Evolutionary conservation across 2,797 vertebrate genomes (phyloP), one percentile per base, ranked within the genome.

Genomic region (Cacajao melanocephalus): DNA sequence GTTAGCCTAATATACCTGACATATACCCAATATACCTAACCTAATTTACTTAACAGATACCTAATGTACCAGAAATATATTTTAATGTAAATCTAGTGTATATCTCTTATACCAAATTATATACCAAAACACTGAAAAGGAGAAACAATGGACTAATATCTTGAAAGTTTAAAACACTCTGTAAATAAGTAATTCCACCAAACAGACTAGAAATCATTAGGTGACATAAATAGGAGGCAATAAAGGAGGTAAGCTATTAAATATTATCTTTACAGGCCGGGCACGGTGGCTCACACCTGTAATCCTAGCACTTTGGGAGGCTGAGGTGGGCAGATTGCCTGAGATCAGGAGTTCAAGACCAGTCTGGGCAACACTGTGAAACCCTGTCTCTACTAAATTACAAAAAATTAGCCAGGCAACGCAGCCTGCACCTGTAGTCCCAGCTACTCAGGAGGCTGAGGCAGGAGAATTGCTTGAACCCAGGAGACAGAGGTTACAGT

Each of bases 131-230:
- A 76, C 80, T 36, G 72, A 84, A 94, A 91, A 78, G 41, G 39
- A 81, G 22, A 52, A 88, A 92, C 36, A 64, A 52, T 46, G n/a
- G 46, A 70, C 20, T 44, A 30, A 48, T 79, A 88, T 30, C 67
- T 41, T 28, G 26, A 83, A 92, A 90, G 24, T 22, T 93, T 88
- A 58, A 92, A 84, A 91, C 17, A 94, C 30, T 82, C 52, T 89
- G 15, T 61, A 93, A 94, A 73, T 64, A 52, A 85, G 58, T 52
- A 93, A 52, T 90, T 57, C 55, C 39, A 8, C 46, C 9, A 11
- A 8, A 46, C 48, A 97, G 73, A 64, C 26, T 50, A 41, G 55
- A 86, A 75, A 55, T 86, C 55, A 75, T n/a, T 48, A 58, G 52
- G 26, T 80, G 33, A n/a, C 88, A 86, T 44, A 73, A 88, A 50